Base-by-base conservation (phyloP, 2,888 invertebrate species). In the Sinodicranocentrus sp. region DNA sequence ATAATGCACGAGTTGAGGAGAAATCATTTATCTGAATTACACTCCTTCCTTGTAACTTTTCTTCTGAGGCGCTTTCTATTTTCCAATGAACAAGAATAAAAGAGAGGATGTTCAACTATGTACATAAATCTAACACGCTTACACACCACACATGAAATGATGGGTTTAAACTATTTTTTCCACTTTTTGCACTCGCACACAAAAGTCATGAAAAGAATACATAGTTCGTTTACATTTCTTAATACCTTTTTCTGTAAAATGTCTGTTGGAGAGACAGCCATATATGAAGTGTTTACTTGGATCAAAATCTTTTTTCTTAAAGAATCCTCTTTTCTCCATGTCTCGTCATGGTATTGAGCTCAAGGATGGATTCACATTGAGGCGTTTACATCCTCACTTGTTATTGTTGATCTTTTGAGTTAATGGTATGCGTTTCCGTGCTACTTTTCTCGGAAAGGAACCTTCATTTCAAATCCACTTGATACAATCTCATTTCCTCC, bases 1-100 rank as follows among this genome's bases (percentile, higher is more conserved):
- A 65, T 63, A 76, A 65, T 76, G 65, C 76, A 54, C 23, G 76
- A 76, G 65, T 52, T 76, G 52, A 39, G 52, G 54, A n/a, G 33
- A 76, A 76, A 76, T 65, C 76, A 65, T 76, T 65, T 76, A 76
- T 76, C 76, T 76, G 65, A 76, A 76, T 76, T 76, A 65, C 76
- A 76, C 23, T 19, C 59, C 39, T 44, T 59, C 21, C 57, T 39
- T 57, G 15, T 54, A 44, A 39, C 43, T 65, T 65, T 39, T 39
- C 21, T n/a, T 13, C 33, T 39, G 19, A 2, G 15, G 2, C 15
- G 5, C 15, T 48, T 48, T 33, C 33, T 33, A 3, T 10, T 33
- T 33, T 33, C 10, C 33, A 6, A 6, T 3, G 10, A 33, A 33
- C 5, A 33, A 33, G 10, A 33, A 33, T 33, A 33, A 33, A 33